Evolutionary conservation across 1,140 invertebrate species (phyloP), one percentile per base, ranked within the genome.

Genomic region (Drosophila ogumai): DNA sequence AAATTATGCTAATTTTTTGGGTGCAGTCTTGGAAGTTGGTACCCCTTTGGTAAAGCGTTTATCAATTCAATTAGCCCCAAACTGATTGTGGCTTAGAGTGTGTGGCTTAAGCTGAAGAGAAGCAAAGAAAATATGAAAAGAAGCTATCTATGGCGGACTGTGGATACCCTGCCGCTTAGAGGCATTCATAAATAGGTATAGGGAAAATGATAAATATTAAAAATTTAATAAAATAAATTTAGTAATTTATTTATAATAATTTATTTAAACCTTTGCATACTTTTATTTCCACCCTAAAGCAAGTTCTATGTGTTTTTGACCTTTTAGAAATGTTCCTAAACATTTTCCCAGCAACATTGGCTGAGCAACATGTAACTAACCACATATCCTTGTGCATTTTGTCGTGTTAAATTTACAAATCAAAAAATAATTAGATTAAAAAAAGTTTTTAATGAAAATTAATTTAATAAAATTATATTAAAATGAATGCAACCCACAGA

Each of bases 1-100:
- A 82, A 82, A 82, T 75, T 82, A 82, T 82, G 80, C 80, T 82
- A 82, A 82, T 82, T 46, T 79, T 28, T 46, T 50, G 13, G 25
- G 43, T 28, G 34, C 60, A 49, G 46, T 28, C 1, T 47, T 47
- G 46, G 46, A 47, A 47, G 46, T 47, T 25, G 46, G 46, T 47
- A 43, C 67, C 63, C 43, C 50, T 57, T 46, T 10, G 17, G 38
- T 47, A 31, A 22, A 74, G 38, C 54, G 56, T 58, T 79, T 79
- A 79, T 67, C 67, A 66, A 79, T 74, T 74, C 76, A 79, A 79
- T 79, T 80, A 60, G 77, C 60, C 13, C 40, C 56, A 69, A 56
- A 67, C 47, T 67, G 63, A 67, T 44, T 69, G 31, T 17, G 31
- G 31, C 15, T 36, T 49, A 67, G 31, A 56, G 40, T 40, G 34